Evolutionary conservation across 2,113 vertebrate species (phyloP).

Genomic region (Micromys minutus): DNA sequence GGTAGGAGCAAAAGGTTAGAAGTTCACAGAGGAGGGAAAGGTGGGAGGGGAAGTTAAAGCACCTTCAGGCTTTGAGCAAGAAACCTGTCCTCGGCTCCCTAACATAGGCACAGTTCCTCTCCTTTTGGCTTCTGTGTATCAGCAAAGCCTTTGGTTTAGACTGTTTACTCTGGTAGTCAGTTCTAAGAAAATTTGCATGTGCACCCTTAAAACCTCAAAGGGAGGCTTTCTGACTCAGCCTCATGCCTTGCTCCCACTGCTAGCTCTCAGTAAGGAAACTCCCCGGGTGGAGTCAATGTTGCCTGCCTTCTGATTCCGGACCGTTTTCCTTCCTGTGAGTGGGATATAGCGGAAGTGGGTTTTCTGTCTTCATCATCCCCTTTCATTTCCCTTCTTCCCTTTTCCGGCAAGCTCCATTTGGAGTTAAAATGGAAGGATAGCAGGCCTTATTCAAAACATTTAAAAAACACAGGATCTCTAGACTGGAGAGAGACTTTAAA

Average conservation of each 20-base stretch:
- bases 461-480: not conserved
- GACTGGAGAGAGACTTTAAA: not conserved
- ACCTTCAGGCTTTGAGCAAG: not conserved
- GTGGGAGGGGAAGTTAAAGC: not conserved
- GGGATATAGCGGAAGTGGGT: not conserved
- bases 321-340: not conserved
- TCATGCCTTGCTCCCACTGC: not conserved
- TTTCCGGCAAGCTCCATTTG: not conserved
- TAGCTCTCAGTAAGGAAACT: constrained; percentile 25
- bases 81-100: not conserved
- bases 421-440: not conserved
- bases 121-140: not conserved
- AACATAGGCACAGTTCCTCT: not conserved
- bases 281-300: not conserved
- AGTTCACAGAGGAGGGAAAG: not conserved
- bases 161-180: not conserved
- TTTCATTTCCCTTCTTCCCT: not conserved
- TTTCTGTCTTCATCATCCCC: not conserved
- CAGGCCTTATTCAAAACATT: not conserved
- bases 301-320: not conserved
- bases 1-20: not conserved
- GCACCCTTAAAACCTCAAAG: not conserved
- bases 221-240: constrained; percentile 56
- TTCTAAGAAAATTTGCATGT: constrained; percentile 3
- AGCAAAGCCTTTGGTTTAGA: not conserved